These are phyloP conservation scores for Neoascia interrupta DNA, from an alignment of 2,888 invertebrate genomes.

Conservation along the genomic window DNA sequence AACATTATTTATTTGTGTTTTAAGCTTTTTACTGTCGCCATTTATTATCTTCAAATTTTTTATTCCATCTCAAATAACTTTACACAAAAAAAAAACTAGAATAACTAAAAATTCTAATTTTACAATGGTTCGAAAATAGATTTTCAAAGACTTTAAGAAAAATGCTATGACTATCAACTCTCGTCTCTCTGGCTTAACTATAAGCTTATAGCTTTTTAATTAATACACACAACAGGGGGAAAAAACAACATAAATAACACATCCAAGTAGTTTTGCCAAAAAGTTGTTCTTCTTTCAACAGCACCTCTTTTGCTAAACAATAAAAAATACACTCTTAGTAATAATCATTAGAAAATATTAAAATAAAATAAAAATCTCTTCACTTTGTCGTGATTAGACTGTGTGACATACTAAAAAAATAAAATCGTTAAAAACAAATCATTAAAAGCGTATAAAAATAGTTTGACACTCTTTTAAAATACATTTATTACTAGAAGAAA, in stretches of 20 bases:
- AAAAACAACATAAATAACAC: conserved; percentile 5
- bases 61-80: no score
- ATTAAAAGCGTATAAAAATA: conserved; percentile 36
- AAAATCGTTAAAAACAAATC: conserved; percentile 8
- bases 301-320: no score
- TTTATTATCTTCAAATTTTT: no score
- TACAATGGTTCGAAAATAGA: conserved; percentile 4
- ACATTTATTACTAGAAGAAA: not conserved
- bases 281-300: no score
- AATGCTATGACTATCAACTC: not conserved
- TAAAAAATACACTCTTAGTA: conserved; percentile 12
- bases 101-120: no score
- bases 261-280: not conserved
- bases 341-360: conserved; percentile 21
- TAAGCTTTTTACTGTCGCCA: no score
- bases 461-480: conserved; percentile 2
- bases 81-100: no score
- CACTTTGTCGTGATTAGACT: conserved; percentile 5
- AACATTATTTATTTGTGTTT: no score
- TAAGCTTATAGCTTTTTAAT: no score
- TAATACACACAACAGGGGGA: no score
- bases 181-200: no score
- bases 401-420: no score
- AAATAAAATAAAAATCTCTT: conserved; percentile 33
- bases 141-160: not conserved